phyloP scores from a whole-genome alignment of 2,888 invertebrate species.

The Agrochola macilenta region DNA sequence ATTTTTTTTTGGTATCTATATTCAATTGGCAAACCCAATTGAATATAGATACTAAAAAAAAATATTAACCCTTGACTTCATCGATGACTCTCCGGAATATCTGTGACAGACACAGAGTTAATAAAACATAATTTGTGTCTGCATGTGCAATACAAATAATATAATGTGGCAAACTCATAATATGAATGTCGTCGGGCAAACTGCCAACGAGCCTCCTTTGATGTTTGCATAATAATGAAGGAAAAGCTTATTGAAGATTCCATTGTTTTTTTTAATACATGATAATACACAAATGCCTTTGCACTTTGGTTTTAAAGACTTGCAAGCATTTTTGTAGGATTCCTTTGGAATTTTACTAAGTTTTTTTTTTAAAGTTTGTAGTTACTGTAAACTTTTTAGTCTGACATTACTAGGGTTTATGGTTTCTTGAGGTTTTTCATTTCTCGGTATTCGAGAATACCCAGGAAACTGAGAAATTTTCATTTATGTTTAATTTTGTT shows the following conservation, averaged over 20 bases:
- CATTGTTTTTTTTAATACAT: constrained; percentile 44
- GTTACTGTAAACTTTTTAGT: neutral
- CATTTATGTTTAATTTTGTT: too few relatives aligned
- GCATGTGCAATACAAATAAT: constrained; percentile 46
- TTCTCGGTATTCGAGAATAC: too few relatives aligned
- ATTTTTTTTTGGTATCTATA: neutral
- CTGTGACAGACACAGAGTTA: constrained; percentile 23
- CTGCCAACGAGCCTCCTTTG: constrained; percentile 59
- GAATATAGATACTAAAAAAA: too few relatives aligned
- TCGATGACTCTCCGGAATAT: constrained; percentile 3
- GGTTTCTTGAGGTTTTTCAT: too few relatives aligned
- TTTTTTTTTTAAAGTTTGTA: neutral
- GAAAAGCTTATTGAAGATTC: constrained; percentile 48
- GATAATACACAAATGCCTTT: constrained; percentile 20
- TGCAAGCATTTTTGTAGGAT: neutral
- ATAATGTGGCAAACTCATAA: constrained; percentile 42
- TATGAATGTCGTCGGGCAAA: constrained; percentile 56
- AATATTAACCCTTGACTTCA: constrained; percentile 29
- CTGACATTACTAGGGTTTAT: too few relatives aligned
- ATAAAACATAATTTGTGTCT: constrained; percentile 47
- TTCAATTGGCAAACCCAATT: too few relatives aligned
- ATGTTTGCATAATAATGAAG: constrained; percentile 54
- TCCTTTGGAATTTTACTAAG: neutral
- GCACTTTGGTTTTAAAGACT: constrained; percentile 36
- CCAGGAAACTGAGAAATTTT: too few relatives aligned